A percentile compares a stretch with the other conserved stretches of the same genome.
These are phyloP conservation scores for Prochilodus magdalenae DNA, from an alignment of 2,113 vertebrate genomes.

Conservation along the genomic window DNA sequence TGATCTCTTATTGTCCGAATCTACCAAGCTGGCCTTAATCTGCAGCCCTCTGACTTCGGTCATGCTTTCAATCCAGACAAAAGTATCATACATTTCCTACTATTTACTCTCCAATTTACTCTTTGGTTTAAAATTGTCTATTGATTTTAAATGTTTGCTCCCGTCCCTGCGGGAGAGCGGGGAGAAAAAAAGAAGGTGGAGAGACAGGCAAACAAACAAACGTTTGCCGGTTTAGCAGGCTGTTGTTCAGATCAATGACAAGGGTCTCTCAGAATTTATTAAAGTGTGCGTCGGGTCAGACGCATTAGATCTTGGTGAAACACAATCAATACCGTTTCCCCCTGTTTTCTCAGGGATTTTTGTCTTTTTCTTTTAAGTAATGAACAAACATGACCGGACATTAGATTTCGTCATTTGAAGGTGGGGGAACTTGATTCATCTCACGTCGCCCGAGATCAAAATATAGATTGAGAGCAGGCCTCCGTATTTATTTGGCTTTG, in stretches of 20 bases:
- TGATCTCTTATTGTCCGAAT: slow-evolving; percentile 68
- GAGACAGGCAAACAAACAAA: slow-evolving; percentile 69
- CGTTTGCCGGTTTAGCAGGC: slow-evolving; percentile 67
- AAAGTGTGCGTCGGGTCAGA: slow-evolving; percentile 79
- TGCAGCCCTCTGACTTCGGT: slow-evolving; percentile 67
- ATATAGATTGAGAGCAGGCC: slow-evolving; percentile 64
- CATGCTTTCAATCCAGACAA: slow-evolving; percentile 77
- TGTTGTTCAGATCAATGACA: slow-evolving; percentile 78
- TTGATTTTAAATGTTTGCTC: slow-evolving; percentile 88
- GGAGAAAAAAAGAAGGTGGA: slow-evolving; percentile 25
- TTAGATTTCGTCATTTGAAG: slow-evolving; percentile 78
- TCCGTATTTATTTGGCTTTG: slow-evolving; percentile 60
- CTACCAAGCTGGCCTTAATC: slow-evolving; percentile 74
- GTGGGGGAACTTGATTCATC: slow-evolving; percentile 68
- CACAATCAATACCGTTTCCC: slow-evolving; percentile 78
- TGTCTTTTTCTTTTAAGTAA: slow-evolving; percentile 68
- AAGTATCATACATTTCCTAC: slow-evolving; percentile 80
- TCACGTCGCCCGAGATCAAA: slow-evolving; percentile 71
- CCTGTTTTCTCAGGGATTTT: slow-evolving; percentile 67
- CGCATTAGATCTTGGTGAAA: slow-evolving; percentile 73
- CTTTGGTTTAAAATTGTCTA: slow-evolving; percentile 89
- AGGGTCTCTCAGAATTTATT: slow-evolving; percentile 80
- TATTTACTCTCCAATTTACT: slow-evolving; percentile 84
- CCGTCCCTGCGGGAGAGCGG: slow-evolving; percentile 70
- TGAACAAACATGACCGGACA: slow-evolving; percentile 83